Evolutionary conservation across 2,113 vertebrate species (phyloP).

Genomic region (Epinephelus cyanopodus): DNA sequence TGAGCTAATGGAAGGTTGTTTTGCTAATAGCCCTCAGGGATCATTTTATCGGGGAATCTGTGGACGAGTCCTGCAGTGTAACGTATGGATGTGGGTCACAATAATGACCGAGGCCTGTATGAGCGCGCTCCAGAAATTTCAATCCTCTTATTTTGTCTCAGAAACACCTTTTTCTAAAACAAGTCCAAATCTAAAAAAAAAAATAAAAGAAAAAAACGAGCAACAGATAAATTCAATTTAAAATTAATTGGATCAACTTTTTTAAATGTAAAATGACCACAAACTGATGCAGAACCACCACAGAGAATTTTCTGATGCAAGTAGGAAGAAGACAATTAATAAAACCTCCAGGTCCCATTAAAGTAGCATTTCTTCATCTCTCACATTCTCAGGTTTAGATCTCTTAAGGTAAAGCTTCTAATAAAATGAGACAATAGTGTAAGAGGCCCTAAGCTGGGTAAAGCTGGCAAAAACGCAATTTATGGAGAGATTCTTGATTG

Average conservation of each 20-base stretch:
- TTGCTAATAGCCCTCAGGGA: conserved; percentile 18
- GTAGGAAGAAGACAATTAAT: too few relatives aligned
- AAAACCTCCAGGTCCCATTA: background rate
- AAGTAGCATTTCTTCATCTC: background rate
- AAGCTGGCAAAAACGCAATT: too few relatives aligned
- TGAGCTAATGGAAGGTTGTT: conserved; percentile 48
- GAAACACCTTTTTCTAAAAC: background rate
- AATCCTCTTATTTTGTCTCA: conserved; percentile 40
- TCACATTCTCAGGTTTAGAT: too few relatives aligned
- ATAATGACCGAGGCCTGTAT: background rate
- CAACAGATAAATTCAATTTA: background rate
- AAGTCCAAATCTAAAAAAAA: background rate
- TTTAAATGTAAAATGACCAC: too few relatives aligned
- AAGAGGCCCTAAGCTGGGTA: too few relatives aligned
- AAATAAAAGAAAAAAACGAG: too few relatives aligned
- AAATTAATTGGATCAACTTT: too few relatives aligned
- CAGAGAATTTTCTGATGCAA: too few relatives aligned
- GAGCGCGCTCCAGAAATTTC: background rate
- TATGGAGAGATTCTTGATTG: too few relatives aligned
- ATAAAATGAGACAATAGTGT: too few relatives aligned
- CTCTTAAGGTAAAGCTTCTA: too few relatives aligned
- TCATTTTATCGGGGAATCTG: conserved; percentile 29
- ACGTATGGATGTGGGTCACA: conserved; percentile 21
- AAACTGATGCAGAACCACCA: too few relatives aligned
- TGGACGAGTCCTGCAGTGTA: background rate